Evolutionary conservation across 2,797 vertebrate species (phyloP).

Genomic region (Anolis apletophallus): DNA sequence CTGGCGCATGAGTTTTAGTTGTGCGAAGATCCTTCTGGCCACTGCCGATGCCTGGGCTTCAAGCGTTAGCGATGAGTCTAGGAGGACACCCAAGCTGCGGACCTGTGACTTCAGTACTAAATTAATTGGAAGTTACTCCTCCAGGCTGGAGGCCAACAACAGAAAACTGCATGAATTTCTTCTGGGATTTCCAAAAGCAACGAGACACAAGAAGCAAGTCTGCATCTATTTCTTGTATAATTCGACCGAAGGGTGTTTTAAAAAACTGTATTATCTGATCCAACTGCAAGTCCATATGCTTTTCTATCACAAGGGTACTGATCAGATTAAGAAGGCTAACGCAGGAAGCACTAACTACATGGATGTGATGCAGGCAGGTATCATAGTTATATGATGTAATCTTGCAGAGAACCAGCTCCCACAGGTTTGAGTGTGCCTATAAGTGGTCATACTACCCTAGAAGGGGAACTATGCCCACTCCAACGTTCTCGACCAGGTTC

Average conservation of each 20-base stretch:
- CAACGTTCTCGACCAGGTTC: neutral
- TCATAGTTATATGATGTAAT: neutral
- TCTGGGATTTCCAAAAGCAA: no score
- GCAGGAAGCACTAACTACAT: neutral
- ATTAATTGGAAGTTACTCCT: neutral
- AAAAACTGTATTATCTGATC: neutral
- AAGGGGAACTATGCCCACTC: neutral
- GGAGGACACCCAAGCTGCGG: no score
- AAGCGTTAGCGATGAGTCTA: no score
- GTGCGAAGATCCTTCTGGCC: no score
- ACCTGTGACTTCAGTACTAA: no score
- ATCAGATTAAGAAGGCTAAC: neutral
- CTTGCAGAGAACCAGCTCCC: neutral
- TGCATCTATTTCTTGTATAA: neutral
- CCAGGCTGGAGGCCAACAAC: neutral
- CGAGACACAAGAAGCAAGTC: neutral
- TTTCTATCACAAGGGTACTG: neutral
- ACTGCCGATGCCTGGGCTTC: no score
- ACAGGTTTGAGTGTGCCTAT: neutral
- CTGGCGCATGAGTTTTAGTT: no score
- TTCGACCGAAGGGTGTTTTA: neutral
- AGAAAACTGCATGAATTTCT: neutral
- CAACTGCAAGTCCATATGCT: neutral
- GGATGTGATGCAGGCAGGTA: neutral
- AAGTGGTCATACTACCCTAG: neutral